Conservation (phyloP, 2,113 vertebrate species). For the Trachemys scripta region DNA sequence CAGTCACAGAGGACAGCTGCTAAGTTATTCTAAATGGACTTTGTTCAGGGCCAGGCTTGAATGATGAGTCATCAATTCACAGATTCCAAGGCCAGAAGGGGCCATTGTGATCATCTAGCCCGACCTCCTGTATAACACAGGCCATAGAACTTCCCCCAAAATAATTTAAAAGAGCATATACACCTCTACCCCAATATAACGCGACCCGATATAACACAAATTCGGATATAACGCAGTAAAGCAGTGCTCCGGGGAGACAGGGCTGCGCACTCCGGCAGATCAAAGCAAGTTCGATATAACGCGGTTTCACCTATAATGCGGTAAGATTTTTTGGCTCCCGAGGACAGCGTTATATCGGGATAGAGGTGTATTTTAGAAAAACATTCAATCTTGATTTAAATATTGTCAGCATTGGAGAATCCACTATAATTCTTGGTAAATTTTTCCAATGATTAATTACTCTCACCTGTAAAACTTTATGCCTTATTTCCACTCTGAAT, state of each 20-base stretch:
- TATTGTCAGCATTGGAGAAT: not conserved
- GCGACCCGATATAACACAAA: too few relatives aligned
- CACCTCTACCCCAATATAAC: too few relatives aligned
- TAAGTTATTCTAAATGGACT: constrained; percentile 58
- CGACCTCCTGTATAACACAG: not conserved
- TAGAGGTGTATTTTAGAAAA: not conserved
- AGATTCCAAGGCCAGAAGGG: not conserved
- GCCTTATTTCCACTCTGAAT: not conserved
- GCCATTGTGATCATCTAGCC: not conserved
- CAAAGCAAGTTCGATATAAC: too few relatives aligned
- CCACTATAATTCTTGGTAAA: not conserved
- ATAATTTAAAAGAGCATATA: not conserved
- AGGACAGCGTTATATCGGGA: too few relatives aligned
- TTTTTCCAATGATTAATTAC: not conserved
- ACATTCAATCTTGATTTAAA: not conserved
- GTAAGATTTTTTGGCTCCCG: too few relatives aligned
- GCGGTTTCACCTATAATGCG: too few relatives aligned
- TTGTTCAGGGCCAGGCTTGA: constrained; percentile 53
- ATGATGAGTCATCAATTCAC: constrained; percentile 52
- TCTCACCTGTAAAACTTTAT: not conserved
- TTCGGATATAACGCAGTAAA: too few relatives aligned
- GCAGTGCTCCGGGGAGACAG: too few relatives aligned
- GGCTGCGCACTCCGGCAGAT: too few relatives aligned
- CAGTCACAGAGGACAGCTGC: constrained; percentile 16
- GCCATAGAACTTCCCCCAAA: not conserved